phyloP scores from a whole-genome alignment of 2,888 invertebrate genomes.

The Mesorhabditis spiculigera region DNA sequence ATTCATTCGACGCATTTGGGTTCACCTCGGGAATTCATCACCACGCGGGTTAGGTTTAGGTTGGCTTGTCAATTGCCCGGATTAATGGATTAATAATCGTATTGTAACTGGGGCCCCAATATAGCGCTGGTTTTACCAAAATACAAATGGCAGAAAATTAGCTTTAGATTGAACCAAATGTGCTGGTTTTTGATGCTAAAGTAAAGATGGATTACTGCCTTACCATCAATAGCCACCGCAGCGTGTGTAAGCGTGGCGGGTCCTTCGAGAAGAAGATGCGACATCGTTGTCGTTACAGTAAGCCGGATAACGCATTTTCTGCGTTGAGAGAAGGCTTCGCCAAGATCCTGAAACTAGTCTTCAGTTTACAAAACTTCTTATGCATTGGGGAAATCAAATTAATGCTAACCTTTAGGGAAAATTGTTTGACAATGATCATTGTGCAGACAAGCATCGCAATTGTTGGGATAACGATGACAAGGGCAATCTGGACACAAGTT shows the following conservation, averaged over 20 bases:
- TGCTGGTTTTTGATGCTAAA: not conserved
- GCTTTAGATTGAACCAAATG: too few relatives aligned
- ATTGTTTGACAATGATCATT: constrained; percentile 43
- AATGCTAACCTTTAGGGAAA: constrained; percentile 38
- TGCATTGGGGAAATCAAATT: not conserved
- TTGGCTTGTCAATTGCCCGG: too few relatives aligned
- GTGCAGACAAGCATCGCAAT: constrained; percentile 51
- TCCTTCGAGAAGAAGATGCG: constrained; percentile 51
- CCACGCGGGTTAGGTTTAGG: too few relatives aligned
- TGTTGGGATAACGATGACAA: constrained; percentile 48
- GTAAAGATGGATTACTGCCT: not conserved
- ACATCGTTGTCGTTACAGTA: constrained; percentile 52
- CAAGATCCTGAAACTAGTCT: constrained; percentile 40
- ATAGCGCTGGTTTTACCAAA: too few relatives aligned
- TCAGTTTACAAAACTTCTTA: not conserved
- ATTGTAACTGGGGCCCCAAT: too few relatives aligned
- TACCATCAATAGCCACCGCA: constrained; percentile 28
- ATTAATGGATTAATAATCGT: too few relatives aligned
- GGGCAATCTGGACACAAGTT: constrained; percentile 27
- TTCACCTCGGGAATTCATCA: too few relatives aligned
- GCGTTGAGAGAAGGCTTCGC: constrained; percentile 48
- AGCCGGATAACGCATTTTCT: constrained; percentile 52
- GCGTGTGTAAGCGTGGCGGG: constrained; percentile 44
- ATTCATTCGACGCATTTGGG: too few relatives aligned
- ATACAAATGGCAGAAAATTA: too few relatives aligned